These are phyloP conservation scores for Leptopilina drosophilae DNA, from an alignment of 2,888 invertebrate genomes.

Conservation along the genomic window DNA sequence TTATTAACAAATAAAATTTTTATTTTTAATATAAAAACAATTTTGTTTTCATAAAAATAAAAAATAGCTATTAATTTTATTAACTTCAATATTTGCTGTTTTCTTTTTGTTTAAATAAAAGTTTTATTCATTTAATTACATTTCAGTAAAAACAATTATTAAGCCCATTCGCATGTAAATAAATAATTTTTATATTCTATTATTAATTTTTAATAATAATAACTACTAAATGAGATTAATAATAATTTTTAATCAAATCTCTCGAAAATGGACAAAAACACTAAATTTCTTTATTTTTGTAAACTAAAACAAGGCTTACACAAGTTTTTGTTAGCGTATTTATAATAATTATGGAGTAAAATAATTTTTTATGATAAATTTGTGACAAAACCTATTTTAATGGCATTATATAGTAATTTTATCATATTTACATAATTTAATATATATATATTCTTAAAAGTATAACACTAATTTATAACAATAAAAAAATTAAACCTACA, in stretches of 20 bases:
- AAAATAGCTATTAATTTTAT: too few relatives aligned
- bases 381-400: conserved; percentile 17
- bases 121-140: too few relatives aligned
- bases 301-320: neutral
- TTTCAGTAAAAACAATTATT: too few relatives aligned
- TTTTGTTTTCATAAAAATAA: too few relatives aligned
- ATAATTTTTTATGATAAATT: neutral
- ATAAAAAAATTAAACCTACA: conserved; percentile 5
- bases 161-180: too few relatives aligned
- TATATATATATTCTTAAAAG: conserved; percentile 19
- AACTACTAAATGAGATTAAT: too few relatives aligned
- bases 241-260: neutral
- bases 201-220: too few relatives aligned
- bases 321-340: neutral
- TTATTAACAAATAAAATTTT: too few relatives aligned
- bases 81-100: too few relatives aligned
- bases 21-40: too few relatives aligned
- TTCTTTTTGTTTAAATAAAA: too few relatives aligned
- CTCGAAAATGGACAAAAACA: neutral
- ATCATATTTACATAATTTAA: conserved; percentile 32
- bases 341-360: neutral
- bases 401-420: conserved; percentile 26
- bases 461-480: conserved; percentile 17
- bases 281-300: conserved; percentile 4
- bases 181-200: too few relatives aligned